Base-by-base conservation (phyloP, 1,140 invertebrate species). In the Portunus trituberculatus region DNA sequence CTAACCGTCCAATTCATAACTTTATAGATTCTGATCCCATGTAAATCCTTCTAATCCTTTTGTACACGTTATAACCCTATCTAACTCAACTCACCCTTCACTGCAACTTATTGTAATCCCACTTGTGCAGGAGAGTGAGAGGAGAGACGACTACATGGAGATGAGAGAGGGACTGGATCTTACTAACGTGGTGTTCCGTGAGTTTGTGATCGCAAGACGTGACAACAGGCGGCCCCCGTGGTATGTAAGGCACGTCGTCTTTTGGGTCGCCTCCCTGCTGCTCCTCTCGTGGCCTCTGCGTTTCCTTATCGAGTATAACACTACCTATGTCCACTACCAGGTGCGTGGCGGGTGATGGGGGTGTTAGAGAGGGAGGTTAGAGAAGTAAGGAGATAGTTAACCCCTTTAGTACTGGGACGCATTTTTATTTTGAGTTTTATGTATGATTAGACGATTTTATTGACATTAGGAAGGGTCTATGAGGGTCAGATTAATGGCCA, bases 121-220 rank as follows among this genome's bases (percentile, higher is more conserved):
- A 94, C 88, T 4, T 93, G 32, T 76, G 4, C 92, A 98, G 46
- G 98, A 98, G 92, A 98, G 99, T 97, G 98, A 98, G 97, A 96
- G 98, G 28, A 97, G 98, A 87, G 98, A 99, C 96, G 98, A 99
- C 97, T 99, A 99, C 97, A 98, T 99, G 98, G 98, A 99, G 97
- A 98, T 98, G 97, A 97, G 98, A 4, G 98, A 99, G 96, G 98
- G 98, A 16, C 97, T 99, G 89, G 98, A 99, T 97, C 97, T 99
- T 20, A 97, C 97, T 4, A 97, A 97, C 96, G 97, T 97, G n/a
- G 97, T 97, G 95, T 98, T 98, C 97, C 98, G 98, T 96, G 98
- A 98, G 96, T 97, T 98, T 95, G 97, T 98, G 97, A 97, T 98
- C 25, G 97, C 98, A 96, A 97, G 97, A 97, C 97, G 98, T 96